phyloP scores from a whole-genome alignment of 2,113 vertebrate genomes.

The Pleuronectes platessa region DNA sequence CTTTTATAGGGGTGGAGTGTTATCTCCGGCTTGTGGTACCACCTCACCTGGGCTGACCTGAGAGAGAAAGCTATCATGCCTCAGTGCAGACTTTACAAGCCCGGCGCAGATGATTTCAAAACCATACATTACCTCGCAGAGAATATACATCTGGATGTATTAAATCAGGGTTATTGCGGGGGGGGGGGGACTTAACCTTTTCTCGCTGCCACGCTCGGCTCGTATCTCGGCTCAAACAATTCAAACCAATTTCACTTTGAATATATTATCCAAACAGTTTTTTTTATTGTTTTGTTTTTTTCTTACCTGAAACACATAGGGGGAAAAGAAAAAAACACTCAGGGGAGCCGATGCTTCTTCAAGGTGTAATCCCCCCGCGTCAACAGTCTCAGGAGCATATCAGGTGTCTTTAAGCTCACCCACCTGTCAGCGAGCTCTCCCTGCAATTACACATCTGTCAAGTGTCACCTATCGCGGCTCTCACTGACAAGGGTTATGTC shows the following conservation, averaged over 20 bases:
- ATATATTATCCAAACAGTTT: slow-evolving; percentile 32
- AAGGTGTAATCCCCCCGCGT: slow-evolving; percentile 69
- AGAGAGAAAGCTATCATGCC: slow-evolving; percentile 60
- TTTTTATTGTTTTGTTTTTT: not conserved
- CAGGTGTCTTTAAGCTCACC: slow-evolving; percentile 81
- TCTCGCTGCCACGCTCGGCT: slow-evolving; percentile 27
- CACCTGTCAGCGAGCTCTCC: slow-evolving; percentile 80
- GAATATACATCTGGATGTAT: slow-evolving; percentile 40
- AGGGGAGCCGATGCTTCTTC: slow-evolving; percentile 59
- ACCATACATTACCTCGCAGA: slow-evolving; percentile 26
- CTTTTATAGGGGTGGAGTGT: slow-evolving; percentile 68
- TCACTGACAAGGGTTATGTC: slow-evolving; percentile 82
- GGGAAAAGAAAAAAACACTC: slow-evolving; percentile 39
- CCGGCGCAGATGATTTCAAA: slow-evolving; percentile 30
- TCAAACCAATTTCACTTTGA: slow-evolving; percentile 53
- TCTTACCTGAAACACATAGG: slow-evolving; percentile 20
- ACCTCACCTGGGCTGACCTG: slow-evolving; percentile 71
- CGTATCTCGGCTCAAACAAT: slow-evolving; percentile 49
- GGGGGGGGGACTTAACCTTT: slow-evolving; percentile 44
- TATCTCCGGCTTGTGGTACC: slow-evolving; percentile 59
- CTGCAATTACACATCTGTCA: slow-evolving; percentile 86
- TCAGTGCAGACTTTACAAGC: slow-evolving; percentile 39
- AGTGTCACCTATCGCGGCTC: slow-evolving; percentile 81
- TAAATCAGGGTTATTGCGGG: slow-evolving; percentile 46
- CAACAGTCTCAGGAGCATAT: slow-evolving; percentile 75